Base-by-base conservation (phyloP, 2,797 vertebrate species). In the Hypotaenidia okinawae region DNA sequence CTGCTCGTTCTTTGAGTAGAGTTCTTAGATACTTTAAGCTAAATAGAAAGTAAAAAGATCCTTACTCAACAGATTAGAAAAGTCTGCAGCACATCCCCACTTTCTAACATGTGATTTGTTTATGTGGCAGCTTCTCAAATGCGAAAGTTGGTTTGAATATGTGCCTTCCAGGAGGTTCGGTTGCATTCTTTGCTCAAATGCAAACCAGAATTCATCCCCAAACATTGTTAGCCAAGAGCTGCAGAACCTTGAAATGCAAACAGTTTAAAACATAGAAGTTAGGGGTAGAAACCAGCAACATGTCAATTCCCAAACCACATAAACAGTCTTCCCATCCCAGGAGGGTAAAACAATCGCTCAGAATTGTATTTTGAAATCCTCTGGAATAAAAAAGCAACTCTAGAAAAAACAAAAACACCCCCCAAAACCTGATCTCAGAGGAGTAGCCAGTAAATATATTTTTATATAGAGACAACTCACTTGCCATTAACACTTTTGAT, bases 401-500 rank as follows among this genome's bases (percentile, higher is more conserved):
- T 27, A 84, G 51, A 59, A 90, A 89, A 78, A 69, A 7, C 10
- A 75, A 83, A 75, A 70, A 32, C 39, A 47, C 27, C 43, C 23
- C 25, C 47, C 43, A 43, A 73, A 94, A 94, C 77, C 80, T 91
- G 77, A 91, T 90, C 79, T 94, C 49, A 70, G 80, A 79, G 67
- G 49, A 90, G 52, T 70, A 88, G 70, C 70, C 52, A 79, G 61
- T 77, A 93, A 93, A 77, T 92, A 67, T 22, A 57, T 82, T 88
- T 95, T 91, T 74, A 75, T 57, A 64, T 82, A 39, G n/a, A 82
- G 76, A 89, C 70, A 84, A 37, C 77, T 93, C 1, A 4, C n/a
- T 94, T 81, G 83, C 92, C 57, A 74, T 94, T 94, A 94, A 77
- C 87, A 90, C 67, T 86, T 96, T 90, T 96, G 87, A 96, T 95